These are phyloP conservation scores for Diceros bicornis DNA, from an alignment of 2,797 vertebrate genomes.

Conservation along the genomic window DNA sequence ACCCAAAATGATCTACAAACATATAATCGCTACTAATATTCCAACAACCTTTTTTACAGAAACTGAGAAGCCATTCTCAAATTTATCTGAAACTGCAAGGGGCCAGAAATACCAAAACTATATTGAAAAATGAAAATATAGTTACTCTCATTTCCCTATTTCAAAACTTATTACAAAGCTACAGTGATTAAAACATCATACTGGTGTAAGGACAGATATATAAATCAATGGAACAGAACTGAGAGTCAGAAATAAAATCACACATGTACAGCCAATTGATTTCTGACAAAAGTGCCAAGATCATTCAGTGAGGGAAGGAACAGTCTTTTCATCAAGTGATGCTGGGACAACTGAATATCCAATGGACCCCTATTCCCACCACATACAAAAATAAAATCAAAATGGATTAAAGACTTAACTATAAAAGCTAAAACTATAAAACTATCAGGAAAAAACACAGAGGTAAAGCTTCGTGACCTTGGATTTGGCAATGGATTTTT, in stretches of 20 bases:
- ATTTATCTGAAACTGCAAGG: not conserved
- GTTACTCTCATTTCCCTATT: not conserved
- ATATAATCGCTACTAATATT: not conserved
- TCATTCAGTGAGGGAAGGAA: not conserved
- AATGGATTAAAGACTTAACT: not conserved
- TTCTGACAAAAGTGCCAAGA: not conserved
- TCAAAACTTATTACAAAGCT: conserved; percentile 25
- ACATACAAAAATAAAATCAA: not conserved
- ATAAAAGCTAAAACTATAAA: not conserved
- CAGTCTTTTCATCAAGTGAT: conserved; percentile 3
- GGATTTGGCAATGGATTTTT: not conserved
- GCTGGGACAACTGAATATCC: not conserved
- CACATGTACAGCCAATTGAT: not conserved
- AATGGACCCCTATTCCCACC: not conserved
- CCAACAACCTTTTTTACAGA: not conserved
- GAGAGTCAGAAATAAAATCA: not conserved
- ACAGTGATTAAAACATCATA: not conserved
- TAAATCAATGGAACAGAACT: not conserved
- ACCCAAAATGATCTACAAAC: not conserved
- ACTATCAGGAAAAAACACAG: not conserved
- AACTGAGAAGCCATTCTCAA: conserved; percentile 38
- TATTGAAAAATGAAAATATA: not conserved
- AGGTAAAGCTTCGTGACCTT: not conserved
- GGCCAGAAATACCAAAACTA: not conserved
- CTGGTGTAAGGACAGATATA: not conserved